Percentiles rank a stretch among this genome's conserved stretches.
phyloP scores from a whole-genome alignment of 2,797 vertebrate species.

The Meriones psammophilus region DNA sequence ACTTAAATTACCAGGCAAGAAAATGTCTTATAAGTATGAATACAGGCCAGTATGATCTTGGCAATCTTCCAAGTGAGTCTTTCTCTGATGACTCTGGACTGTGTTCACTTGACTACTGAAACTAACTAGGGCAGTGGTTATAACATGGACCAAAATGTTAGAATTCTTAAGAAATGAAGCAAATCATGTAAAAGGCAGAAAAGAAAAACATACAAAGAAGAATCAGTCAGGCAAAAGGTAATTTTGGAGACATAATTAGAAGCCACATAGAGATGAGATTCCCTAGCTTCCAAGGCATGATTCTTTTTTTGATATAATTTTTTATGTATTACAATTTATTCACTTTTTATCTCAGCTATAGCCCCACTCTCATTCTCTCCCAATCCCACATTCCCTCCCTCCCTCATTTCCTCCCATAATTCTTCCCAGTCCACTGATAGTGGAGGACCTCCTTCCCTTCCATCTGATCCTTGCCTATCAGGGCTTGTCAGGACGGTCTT shows the following conservation, averaged over 20 bases:
- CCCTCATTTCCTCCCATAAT: too few species aligned
- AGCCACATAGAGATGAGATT: rapidly evolving
- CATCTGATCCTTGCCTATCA: too few species aligned
- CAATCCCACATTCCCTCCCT: too few species aligned
- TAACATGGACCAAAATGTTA: background rate
- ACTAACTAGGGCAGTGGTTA: background rate
- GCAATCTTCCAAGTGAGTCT: too few species aligned
- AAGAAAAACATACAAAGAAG: background rate
- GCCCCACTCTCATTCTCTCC: too few species aligned
- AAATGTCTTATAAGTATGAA: background rate
- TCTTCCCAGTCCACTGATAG: too few species aligned
- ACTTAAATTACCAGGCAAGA: background rate
- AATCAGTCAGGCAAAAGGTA: background rate
- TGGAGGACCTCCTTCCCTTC: too few species aligned
- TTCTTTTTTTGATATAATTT: background rate
- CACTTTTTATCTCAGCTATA: too few species aligned
- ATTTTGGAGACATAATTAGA: background rate
- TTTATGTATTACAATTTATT: too few species aligned
- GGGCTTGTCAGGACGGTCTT: too few species aligned
- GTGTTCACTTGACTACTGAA: background rate
- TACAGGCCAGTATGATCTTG: too few species aligned
- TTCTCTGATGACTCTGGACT: background rate
- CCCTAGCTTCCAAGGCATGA: background rate
- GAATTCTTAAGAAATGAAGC: background rate
- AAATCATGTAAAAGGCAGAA: background rate